These are phyloP conservation scores for Aromia moschata DNA, from an alignment of 2,888 invertebrate genomes.

Conservation along the genomic window DNA sequence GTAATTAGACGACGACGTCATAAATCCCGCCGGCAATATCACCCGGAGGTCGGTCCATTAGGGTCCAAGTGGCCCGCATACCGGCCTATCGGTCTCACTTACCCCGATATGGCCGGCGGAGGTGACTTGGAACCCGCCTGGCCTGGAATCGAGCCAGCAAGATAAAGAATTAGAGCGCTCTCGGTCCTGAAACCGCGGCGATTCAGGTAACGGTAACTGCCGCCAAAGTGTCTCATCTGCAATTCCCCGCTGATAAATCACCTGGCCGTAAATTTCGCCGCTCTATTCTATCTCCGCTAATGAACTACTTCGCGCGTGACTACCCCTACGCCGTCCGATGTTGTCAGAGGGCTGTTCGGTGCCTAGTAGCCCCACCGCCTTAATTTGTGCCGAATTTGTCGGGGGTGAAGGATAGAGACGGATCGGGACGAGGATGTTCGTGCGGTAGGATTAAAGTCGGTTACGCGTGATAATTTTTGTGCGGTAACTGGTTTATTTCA, in stretches of 20 bases:
- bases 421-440: neutral
- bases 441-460: neutral
- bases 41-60: conserved; percentile 39
- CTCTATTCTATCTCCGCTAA: conserved; percentile 51
- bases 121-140: conserved; percentile 34
- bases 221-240: conserved; percentile 62
- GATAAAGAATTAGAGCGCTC: conserved; percentile 56
- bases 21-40: conserved; percentile 43
- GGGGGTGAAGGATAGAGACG: neutral
- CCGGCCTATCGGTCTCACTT: conserved; percentile 35
- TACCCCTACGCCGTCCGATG: conserved; percentile 30
- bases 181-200: conserved; percentile 54
- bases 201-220: conserved; percentile 59
- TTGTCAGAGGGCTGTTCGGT: conserved; percentile 7
- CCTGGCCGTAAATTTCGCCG: conserved; percentile 54
- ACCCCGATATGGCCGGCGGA: conserved; percentile 34
- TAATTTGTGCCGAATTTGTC: conserved; percentile 5
- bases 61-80: conserved; percentile 38
- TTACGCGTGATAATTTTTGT: too few species aligned
- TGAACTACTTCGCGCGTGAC: conserved; percentile 54
- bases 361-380: conserved; percentile 1
- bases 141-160: conserved; percentile 52
- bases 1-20: conserved; percentile 43
- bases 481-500: too few species aligned
- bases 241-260: conserved; percentile 61